phyloP scores from a whole-genome alignment of 1,140 invertebrate genomes.

The Caenorhabditis remanei region DNA sequence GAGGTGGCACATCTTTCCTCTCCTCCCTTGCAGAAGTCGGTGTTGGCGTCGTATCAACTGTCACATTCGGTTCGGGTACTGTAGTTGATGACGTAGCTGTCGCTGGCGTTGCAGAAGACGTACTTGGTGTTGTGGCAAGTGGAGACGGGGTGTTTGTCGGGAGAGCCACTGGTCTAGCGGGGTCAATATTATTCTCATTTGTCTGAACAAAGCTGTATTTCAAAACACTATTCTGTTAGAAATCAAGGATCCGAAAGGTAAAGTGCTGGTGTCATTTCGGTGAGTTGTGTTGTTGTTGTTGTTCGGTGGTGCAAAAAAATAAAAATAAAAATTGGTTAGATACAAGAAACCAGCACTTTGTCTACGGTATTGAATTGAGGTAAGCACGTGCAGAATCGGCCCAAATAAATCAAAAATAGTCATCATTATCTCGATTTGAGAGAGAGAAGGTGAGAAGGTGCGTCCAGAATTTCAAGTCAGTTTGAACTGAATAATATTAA shows the following conservation, averaged over 20 bases:
- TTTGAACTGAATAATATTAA: neutral
- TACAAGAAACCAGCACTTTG: constrained; percentile 46
- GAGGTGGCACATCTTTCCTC: constrained; percentile 52
- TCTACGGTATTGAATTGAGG: constrained; percentile 38
- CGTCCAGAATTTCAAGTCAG: constrained; percentile 9
- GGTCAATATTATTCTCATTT: constrained; percentile 32
- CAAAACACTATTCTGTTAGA: neutral
- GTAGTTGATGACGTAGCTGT: neutral
- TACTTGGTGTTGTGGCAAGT: neutral
- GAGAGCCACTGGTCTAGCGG: constrained; percentile 33
- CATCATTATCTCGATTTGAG: neutral
- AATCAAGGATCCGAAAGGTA: neutral
- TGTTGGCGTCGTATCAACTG: neutral
- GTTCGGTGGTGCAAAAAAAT: neutral
- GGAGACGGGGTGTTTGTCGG: neutral
- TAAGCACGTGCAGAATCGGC: constrained; percentile 55
- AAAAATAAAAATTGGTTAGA: neutral
- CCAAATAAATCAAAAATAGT: constrained; percentile 10
- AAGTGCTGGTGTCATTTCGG: constrained; percentile 30
- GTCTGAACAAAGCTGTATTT: constrained; percentile 27
- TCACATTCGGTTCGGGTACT: neutral
- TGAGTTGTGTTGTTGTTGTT: neutral
- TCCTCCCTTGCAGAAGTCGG: constrained; percentile 5
- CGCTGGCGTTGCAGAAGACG: neutral
- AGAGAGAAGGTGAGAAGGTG: neutral